These are phyloP conservation scores for Acipenser transmontanus DNA, from an alignment of 2,797 vertebrate species.

Conservation along the genomic window DNA sequence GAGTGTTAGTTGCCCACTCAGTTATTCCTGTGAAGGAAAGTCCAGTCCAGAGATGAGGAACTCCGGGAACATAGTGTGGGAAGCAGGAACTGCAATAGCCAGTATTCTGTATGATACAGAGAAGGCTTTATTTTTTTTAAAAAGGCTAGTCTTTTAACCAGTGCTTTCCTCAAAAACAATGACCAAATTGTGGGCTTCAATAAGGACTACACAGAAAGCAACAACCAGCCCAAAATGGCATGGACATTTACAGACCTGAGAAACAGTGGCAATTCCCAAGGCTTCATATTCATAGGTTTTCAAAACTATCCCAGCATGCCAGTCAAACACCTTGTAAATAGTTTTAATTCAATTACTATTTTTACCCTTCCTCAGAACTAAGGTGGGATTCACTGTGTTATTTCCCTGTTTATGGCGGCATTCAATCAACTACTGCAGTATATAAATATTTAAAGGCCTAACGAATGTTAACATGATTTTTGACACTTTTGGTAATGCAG, in stretches of 20 bases:
- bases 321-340: conserved; percentile 22
- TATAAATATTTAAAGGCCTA: neutral
- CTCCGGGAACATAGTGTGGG: too few species aligned
- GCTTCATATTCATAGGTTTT: neutral
- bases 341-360: conserved; percentile 15
- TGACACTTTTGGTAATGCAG: neutral
- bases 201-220: conserved; percentile 5
- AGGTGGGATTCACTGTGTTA: conserved; percentile 4
- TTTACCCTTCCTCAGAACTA: conserved; percentile 10
- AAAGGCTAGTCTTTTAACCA: too few species aligned
- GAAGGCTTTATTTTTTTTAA: too few species aligned
- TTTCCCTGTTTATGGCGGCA: neutral
- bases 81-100: too few species aligned
- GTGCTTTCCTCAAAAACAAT: too few species aligned
- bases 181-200: too few species aligned
- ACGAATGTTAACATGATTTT: neutral
- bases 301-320: neutral
- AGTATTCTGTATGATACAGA: too few species aligned
- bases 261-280: neutral
- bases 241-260: neutral
- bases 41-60: too few species aligned
- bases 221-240: conserved; percentile 21
- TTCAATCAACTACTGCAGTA: neutral
- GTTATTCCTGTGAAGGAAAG: too few species aligned
- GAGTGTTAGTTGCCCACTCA: too few species aligned